Conservation (phyloP, 2,797 vertebrate genomes). For the Xiphophorus birchmanni region DNA sequence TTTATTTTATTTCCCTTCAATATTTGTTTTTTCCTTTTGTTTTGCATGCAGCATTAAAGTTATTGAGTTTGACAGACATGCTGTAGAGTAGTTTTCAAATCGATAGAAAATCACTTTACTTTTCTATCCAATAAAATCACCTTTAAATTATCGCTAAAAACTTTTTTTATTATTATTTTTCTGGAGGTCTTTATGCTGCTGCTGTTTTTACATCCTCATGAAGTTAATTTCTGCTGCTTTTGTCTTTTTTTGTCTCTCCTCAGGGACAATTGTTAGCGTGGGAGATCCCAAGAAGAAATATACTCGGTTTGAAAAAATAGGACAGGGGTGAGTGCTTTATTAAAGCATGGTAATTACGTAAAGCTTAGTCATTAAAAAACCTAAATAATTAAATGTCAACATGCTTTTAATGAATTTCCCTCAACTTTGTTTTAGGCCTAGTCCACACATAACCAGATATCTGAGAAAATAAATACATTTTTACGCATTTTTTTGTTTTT, state of each 20-base stretch:
- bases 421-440: neutral
- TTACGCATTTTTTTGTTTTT: too few relatives aligned
- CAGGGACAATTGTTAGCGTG: slow-evolving; percentile 89
- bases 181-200: neutral
- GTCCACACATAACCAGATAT: neutral
- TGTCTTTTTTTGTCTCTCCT: slow-evolving; percentile 19
- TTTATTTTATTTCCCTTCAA: neutral
- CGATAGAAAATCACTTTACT: slow-evolving; percentile 33
- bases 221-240: neutral
- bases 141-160: neutral
- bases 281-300: slow-evolving; percentile 99
- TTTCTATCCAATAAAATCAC: slow-evolving; percentile 38
- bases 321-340: slow-evolving; percentile 85
- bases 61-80: slow-evolving; percentile 38
- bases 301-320: slow-evolving; percentile 96
- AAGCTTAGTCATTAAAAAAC: neutral
- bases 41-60: slow-evolving; percentile 58
- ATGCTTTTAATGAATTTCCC: neutral
- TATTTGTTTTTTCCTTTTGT: slow-evolving; percentile 22
- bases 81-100: slow-evolving; percentile 35
- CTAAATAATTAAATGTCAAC: neutral
- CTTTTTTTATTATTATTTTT: neutral
- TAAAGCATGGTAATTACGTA: neutral
- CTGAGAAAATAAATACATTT: too few relatives aligned
- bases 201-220: neutral